phyloP scores from a whole-genome alignment of 2,888 invertebrate species.

The Drosophila borealis region DNA sequence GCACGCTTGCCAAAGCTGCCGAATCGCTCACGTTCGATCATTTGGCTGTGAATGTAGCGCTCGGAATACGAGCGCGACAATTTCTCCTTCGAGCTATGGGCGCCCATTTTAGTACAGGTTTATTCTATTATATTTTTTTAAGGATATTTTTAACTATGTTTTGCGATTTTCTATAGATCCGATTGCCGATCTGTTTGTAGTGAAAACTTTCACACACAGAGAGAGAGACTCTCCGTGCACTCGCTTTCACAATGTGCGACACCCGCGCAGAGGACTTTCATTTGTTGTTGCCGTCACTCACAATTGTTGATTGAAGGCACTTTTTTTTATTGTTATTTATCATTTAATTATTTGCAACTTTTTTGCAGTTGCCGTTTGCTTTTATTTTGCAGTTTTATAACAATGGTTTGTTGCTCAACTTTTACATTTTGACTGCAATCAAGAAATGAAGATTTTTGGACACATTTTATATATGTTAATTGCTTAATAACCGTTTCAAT shows the following conservation, averaged over 20 bases:
- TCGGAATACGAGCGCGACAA: slow-evolving; percentile 89
- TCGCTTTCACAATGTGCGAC: slow-evolving; percentile 31
- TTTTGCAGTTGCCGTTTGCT: slow-evolving; percentile 5
- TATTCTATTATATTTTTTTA: neutral
- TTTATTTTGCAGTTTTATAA: neutral
- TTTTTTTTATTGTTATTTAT: slow-evolving; percentile 37
- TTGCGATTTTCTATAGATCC: neutral
- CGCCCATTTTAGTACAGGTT: slow-evolving; percentile 87
- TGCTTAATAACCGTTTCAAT: slow-evolving; percentile 56
- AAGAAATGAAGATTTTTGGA: slow-evolving; percentile 23
- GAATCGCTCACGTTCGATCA: slow-evolving; percentile 89
- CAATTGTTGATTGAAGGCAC: slow-evolving; percentile 62
- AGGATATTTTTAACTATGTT: slow-evolving; percentile 1
- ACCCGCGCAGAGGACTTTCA: slow-evolving; percentile 61
- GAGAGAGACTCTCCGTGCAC: slow-evolving; percentile 13
- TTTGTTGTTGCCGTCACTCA: slow-evolving; percentile 53
- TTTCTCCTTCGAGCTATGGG: slow-evolving; percentile 91
- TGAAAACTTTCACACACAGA: slow-evolving; percentile 63
- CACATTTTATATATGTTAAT: slow-evolving; percentile 60
- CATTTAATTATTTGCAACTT: slow-evolving; percentile 25
- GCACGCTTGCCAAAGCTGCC: slow-evolving; percentile 89
- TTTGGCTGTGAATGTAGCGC: slow-evolving; percentile 85
- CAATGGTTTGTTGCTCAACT: neutral
- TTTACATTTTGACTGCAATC: slow-evolving; percentile 36
- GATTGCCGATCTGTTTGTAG: neutral